These are phyloP conservation scores for Timema cristinae DNA, from an alignment of 2,888 invertebrate species.

Conservation along the genomic window DNA sequence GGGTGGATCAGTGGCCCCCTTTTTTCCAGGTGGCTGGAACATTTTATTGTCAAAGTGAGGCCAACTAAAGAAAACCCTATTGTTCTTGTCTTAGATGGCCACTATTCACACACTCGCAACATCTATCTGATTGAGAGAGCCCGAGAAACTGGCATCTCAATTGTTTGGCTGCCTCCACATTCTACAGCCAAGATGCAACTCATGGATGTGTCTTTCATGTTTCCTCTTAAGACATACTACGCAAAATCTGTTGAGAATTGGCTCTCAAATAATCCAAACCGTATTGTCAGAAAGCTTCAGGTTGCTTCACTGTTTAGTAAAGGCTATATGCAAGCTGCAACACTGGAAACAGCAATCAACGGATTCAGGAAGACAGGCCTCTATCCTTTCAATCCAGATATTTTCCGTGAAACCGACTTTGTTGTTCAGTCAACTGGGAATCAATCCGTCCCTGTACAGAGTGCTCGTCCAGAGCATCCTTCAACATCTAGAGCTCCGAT, in stretches of 20 bases:
- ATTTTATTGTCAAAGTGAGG: not conserved
- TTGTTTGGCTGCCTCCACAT: too few relatives aligned
- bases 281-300: not conserved
- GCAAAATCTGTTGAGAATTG: not conserved
- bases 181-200: too few relatives aligned
- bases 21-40: not conserved
- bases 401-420: not conserved
- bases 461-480: too few relatives aligned
- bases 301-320: not conserved
- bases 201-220: too few relatives aligned
- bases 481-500: too few relatives aligned
- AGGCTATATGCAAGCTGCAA: not conserved
- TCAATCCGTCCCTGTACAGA: too few relatives aligned
- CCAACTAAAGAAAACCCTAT: not conserved
- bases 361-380: slow-evolving; percentile 1
- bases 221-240: too few relatives aligned
- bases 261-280: not conserved
- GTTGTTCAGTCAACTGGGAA: too few relatives aligned
- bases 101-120: too few relatives aligned
- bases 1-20: too few relatives aligned
- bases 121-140: too few relatives aligned
- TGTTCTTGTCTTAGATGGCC: not conserved
- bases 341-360: not conserved
- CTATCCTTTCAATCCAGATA: slow-evolving; percentile 5
- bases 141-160: too few relatives aligned